Conservation (phyloP, 1,140 invertebrate genomes). For the Drosophila hydei region DNA sequence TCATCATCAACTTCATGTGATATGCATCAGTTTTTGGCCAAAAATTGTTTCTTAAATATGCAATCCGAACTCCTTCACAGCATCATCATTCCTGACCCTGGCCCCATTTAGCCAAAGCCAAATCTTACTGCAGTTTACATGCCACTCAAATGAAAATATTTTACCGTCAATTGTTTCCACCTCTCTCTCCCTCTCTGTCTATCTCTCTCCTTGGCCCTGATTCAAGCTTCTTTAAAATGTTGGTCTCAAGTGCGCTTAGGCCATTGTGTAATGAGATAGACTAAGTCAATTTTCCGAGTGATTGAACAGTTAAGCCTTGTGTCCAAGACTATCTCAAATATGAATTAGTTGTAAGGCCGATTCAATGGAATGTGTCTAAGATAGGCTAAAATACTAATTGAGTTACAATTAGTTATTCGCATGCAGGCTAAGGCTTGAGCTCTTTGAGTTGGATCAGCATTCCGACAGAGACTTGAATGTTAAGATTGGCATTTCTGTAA, state of each 20-base stretch:
- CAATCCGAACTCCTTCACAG: constrained; percentile 17
- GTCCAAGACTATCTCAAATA: not conserved
- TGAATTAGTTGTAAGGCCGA: not conserved
- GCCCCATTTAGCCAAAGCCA: constrained; percentile 14
- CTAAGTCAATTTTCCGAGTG: constrained; percentile 4
- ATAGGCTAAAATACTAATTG: too few relatives aligned
- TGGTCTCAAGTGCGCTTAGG: not conserved
- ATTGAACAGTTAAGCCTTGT: not conserved
- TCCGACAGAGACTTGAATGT: too few relatives aligned
- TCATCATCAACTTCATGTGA: constrained; percentile 63
- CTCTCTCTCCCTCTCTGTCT: too few relatives aligned
- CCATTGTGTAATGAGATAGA: not conserved
- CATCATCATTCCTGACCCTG: constrained; percentile 14
- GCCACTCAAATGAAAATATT: constrained; percentile 24
- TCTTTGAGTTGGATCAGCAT: too few relatives aligned
- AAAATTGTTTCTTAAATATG: constrained; percentile 65
- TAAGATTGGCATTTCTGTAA: too few relatives aligned
- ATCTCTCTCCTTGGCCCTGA: too few relatives aligned
- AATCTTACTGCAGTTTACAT: constrained; percentile 21
- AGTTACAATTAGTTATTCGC: too few relatives aligned
- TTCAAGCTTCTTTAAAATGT: too few relatives aligned
- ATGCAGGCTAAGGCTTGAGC: too few relatives aligned
- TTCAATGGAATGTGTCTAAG: not conserved
- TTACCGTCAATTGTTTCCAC: not conserved
- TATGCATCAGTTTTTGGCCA: constrained; percentile 64